Base-by-base conservation (phyloP, 2,888 invertebrate genomes). In the Mimumesa dahlbomi region DNA sequence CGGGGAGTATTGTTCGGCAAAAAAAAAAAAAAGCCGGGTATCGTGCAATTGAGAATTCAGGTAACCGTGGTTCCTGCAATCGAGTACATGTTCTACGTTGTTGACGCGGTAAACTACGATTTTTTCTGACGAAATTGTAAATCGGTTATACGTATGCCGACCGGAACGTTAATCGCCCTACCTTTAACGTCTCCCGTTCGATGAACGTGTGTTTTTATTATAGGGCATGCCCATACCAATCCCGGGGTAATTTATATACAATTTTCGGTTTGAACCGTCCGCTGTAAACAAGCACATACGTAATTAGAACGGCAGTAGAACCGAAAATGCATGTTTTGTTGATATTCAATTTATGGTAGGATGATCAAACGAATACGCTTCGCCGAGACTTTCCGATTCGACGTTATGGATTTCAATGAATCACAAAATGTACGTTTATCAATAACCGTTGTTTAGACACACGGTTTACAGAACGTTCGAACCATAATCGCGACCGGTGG, bases 301-400 rank as follows among this genome's bases (percentile, higher is more conserved):
- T 40, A 65, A 69, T 72, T 69, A 63, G 53, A 48, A 62, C 58
- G 58, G 13, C 9, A 14, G 13, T 34, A 31, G 19, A 42, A 43
- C 19, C 42, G 63, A 58, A 71, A 69, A 54, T 57, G 69, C 34
- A 25, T 49, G 42, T 63, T 69, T 69, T 62, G 69, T 63, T 62
- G 48, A 71, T 48, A 57, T 69, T 52, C 49, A 38, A 50, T 71
- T 63, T 53, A 69, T 65, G 69, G 36, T 45, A 43, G 43, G 21
- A 54, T 40, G 66, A 59, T 69, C 69, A 65, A 58, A 69, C 69
- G 54, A 54, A 25, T 61, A 25, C 14, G 29, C 13, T 40, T 38
- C 7, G 45, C 38, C 49, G 40, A 38, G 25, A 57, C 57, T 38
- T 48, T 2, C n/a, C 40, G 16, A 40, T 5, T 3, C 7, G 7